phyloP scores from a whole-genome alignment of 2,888 invertebrate genomes.

The Crematogaster levior region DNA sequence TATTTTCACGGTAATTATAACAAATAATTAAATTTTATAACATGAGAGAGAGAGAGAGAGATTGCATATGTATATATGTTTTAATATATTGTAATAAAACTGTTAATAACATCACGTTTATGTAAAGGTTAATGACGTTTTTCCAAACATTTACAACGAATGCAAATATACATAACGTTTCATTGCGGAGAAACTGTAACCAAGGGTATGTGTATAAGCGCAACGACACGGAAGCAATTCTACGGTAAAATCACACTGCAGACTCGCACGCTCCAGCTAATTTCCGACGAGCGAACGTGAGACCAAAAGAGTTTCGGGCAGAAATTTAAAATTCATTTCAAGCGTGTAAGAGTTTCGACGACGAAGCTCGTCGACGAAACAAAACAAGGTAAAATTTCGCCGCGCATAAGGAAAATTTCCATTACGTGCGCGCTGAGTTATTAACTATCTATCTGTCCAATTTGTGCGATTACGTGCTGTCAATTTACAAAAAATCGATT shows the following conservation, averaged over 20 bases:
- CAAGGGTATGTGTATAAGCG: constrained; percentile 27
- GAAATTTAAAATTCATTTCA: constrained; percentile 66
- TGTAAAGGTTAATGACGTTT: background rate
- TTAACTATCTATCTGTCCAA: constrained; percentile 9
- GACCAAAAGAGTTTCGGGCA: constrained; percentile 17
- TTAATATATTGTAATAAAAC: constrained; percentile 7
- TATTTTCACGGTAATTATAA: background rate
- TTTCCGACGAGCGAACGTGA: constrained; percentile 10
- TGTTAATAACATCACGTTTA: background rate
- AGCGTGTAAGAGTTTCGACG: constrained; percentile 57
- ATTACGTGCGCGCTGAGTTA: background rate
- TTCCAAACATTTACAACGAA: constrained; percentile 34
- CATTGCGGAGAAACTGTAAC: constrained; percentile 29
- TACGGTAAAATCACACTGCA: constrained; percentile 12
- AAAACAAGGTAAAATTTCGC: constrained; percentile 12
- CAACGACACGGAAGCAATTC: constrained; percentile 25
- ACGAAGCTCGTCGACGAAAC: constrained; percentile 16
- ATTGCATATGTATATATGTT: background rate
- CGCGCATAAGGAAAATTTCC: constrained; percentile 20
- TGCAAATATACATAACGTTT: constrained; percentile 37
- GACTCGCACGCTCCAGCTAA: background rate
- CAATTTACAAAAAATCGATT: constrained; percentile 2
- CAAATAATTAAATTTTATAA: background rate
- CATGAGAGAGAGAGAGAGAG: background rate
- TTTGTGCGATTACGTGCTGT: constrained; percentile 12